phyloP scores from a whole-genome alignment of 2,113 vertebrate species.

The Mellivora capensis region DNA sequence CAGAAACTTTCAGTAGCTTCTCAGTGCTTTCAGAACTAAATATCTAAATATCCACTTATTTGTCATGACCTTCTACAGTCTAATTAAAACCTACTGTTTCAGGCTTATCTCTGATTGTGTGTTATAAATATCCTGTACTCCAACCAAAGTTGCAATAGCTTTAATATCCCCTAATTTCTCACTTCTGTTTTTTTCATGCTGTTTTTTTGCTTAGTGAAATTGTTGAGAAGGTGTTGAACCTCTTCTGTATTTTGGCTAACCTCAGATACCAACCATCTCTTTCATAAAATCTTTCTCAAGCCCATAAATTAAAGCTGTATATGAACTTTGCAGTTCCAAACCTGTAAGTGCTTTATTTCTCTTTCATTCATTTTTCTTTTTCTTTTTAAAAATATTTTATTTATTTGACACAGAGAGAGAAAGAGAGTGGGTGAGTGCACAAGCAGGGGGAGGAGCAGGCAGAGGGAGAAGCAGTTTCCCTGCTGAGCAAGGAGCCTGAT shows the following conservation, averaged over 20 bases:
- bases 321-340: background rate
- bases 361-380: background rate
- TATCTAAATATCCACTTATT: background rate
- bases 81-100: background rate
- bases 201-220: background rate
- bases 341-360: background rate
- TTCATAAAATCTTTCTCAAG: conserved; percentile 4
- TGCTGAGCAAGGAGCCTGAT: background rate
- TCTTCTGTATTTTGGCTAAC: background rate
- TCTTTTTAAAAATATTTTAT: background rate
- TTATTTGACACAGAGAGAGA: background rate
- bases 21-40: background rate
- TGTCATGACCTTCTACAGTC: background rate
- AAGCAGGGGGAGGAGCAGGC: background rate
- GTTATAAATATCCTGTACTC: background rate
- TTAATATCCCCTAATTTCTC: background rate
- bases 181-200: background rate
- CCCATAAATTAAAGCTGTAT: background rate
- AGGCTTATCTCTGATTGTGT: background rate
- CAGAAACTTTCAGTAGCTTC: background rate
- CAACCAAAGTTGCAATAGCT: background rate
- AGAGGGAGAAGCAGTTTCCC: background rate
- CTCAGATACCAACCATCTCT: background rate
- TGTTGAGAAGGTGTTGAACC: background rate
- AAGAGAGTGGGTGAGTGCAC: background rate